phyloP scores from a whole-genome alignment of 2,797 vertebrate genomes.

The Enteromius argenteus region DNA sequence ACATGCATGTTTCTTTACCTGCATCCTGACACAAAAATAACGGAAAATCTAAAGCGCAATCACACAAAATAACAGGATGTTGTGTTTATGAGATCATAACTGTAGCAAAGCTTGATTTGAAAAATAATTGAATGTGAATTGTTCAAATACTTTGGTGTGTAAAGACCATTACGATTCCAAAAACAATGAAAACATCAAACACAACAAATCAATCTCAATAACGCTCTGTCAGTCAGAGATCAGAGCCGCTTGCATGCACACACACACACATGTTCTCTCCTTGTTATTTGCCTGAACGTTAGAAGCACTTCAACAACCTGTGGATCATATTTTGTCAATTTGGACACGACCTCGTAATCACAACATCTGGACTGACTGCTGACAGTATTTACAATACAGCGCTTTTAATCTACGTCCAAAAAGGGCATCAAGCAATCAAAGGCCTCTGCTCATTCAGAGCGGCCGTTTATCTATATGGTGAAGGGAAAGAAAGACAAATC shows the following conservation, averaged over 20 bases:
- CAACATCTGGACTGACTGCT: conserved; percentile 83
- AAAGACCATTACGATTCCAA: conserved; percentile 21
- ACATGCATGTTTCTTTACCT: conserved; percentile 89
- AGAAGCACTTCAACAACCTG: conserved; percentile 45
- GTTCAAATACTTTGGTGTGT: neutral
- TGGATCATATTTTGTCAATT: conserved; percentile 43
- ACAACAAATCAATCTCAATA: conserved; percentile 41
- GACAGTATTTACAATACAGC: conserved; percentile 77
- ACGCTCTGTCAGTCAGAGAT: neutral
- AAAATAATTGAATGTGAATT: conserved; percentile 15
- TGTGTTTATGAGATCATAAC: conserved; percentile 34
- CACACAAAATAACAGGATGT: conserved; percentile 23
- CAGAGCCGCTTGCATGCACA: conserved; percentile 39
- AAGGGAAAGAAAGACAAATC: conserved; percentile 43
- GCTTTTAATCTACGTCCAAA: conserved; percentile 79
- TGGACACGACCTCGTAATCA: conserved; percentile 75
- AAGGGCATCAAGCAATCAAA: conserved; percentile 69
- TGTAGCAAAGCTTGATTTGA: neutral
- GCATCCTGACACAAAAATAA: conserved; percentile 82
- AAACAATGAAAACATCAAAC: conserved; percentile 35
- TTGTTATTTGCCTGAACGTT: conserved; percentile 42
- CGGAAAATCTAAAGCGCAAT: conserved; percentile 44
- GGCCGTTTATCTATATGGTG: conserved; percentile 44
- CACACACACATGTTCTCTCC: conserved; percentile 33
- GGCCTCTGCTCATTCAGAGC: conserved; percentile 67